Conservation (phyloP, 2,888 invertebrate species). For the Biston betularia region DNA sequence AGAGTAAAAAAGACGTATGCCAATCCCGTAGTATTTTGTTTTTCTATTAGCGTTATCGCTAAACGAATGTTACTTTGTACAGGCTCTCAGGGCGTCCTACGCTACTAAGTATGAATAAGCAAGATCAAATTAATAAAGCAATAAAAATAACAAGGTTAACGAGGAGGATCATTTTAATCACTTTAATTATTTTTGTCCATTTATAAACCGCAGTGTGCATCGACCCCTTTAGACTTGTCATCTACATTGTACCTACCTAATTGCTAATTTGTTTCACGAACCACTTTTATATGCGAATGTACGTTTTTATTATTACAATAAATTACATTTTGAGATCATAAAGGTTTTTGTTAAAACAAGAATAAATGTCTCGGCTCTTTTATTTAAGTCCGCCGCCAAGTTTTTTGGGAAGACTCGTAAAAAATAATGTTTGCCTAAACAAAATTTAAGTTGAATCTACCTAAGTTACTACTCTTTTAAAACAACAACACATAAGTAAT, state of each 20-base stretch:
- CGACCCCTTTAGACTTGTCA: slow-evolving; percentile 44
- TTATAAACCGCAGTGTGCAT: slow-evolving; percentile 43
- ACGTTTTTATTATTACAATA: slow-evolving; percentile 45
- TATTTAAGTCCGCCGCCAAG: slow-evolving; percentile 32
- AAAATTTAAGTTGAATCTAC: no score
- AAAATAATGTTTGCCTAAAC: no score
- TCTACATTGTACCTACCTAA: slow-evolving; percentile 35
- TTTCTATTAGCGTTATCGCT: no score
- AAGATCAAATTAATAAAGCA: slow-evolving; percentile 20
- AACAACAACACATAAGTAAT: no score
- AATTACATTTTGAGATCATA: slow-evolving; percentile 42
- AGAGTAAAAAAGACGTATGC: no score
- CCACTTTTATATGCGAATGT: slow-evolving; percentile 41
- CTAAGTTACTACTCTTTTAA: no score
- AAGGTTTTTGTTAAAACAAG: slow-evolving; percentile 40
- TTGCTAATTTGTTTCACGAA: slow-evolving; percentile 45
- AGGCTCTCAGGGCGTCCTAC: no score
- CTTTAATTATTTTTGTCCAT: slow-evolving; percentile 39
- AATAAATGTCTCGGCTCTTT: slow-evolving; percentile 34
- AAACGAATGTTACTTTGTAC: no score
- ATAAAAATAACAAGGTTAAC: slow-evolving; percentile 30
- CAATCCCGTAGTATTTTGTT: no score
- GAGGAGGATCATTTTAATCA: slow-evolving; percentile 37
- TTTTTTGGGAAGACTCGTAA: slow-evolving; percentile 11
- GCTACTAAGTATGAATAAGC: slow-evolving; percentile 16